These are phyloP conservation scores for Melanotaenia pygmaea DNA, from an alignment of 2,797 vertebrate genomes.

Conservation along the genomic window DNA sequence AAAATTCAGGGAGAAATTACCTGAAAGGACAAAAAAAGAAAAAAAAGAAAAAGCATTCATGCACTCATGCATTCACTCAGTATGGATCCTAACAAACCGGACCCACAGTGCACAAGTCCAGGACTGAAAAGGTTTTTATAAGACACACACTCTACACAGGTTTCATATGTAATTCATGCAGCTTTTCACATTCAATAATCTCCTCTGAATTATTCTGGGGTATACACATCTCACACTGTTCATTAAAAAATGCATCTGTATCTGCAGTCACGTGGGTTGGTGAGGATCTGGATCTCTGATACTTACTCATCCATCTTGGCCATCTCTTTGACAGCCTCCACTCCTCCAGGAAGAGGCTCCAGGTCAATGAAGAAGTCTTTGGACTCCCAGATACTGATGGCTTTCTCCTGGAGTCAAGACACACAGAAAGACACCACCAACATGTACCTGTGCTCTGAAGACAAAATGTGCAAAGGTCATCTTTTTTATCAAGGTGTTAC, in stretches of 20 bases:
- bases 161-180: neutral
- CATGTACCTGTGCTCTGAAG: neutral
- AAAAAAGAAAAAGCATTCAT: too few relatives aligned
- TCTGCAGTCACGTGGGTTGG: neutral
- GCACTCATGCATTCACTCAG: too few relatives aligned
- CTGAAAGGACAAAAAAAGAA: too few relatives aligned
- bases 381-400: conserved; percentile 96
- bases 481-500: neutral
- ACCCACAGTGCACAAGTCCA: too few relatives aligned
- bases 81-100: too few relatives aligned
- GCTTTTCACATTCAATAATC: neutral
- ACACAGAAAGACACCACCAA: neutral
- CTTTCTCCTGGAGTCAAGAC: conserved; percentile 86
- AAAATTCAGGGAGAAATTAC: too few relatives aligned
- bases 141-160: neutral
- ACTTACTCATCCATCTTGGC: conserved; percentile 90
- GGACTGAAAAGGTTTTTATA: neutral
- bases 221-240: too few relatives aligned
- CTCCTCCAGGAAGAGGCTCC: conserved; percentile 91
- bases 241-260: too few relatives aligned
- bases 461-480: neutral
- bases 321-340: conserved; percentile 95
- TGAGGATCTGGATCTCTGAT: neutral
- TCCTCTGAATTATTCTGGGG: neutral
- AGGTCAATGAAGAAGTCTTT: conserved; percentile 94